Evolutionary conservation across 2,888 invertebrate genomes (phyloP), one percentile per base, ranked within the genome.

Genomic region (Sussaba pulchella): DNA sequence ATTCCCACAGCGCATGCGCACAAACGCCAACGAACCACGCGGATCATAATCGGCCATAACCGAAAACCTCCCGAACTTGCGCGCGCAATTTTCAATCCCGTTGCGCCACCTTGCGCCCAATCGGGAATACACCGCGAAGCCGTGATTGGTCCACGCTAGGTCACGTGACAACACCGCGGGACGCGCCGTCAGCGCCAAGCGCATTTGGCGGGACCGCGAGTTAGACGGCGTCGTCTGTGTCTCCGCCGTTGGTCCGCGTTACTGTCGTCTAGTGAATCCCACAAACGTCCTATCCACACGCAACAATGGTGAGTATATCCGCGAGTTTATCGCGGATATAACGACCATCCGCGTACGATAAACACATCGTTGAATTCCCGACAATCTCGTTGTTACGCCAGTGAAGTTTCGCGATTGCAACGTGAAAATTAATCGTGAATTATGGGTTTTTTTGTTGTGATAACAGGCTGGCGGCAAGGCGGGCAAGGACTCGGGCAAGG

Each of bases 401-500:
- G 92, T 94, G 87, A 94, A 94, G 93, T 95, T 95, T 94, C 93
- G 93, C 90, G 90, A 80, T 82, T 85, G 93, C 93, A 93, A 89
- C 93, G 93, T 89, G 83, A 92, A 94, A 94, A 93, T 94, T 94
- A 94, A 94, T 92, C 85, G 91, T 92, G 86, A 92, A n/a, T n/a
- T n/a, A n/a, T n/a, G n/a, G n/a, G n/a, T n/a, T n/a, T n/a, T 93
- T 82, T 79, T 72, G 73, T 72, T 81, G 69, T 82, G 73, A 66
- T 69, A 88, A 87, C 94, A 97, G 99, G 99, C 99, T 95, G 99
- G 99, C 93, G 99, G 99, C 93, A 99, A 99, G 97, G 99, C 99
- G 94, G 99, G 99, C 92, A 99, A 99, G 95, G 99, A 99, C 95
- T 99, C 99, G 85, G 99, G 99, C 92, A 99, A 99, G 95, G 98